Evolutionary conservation across 1,140 invertebrate genomes (phyloP).

Genomic region (Drosophila arizonae): DNA sequence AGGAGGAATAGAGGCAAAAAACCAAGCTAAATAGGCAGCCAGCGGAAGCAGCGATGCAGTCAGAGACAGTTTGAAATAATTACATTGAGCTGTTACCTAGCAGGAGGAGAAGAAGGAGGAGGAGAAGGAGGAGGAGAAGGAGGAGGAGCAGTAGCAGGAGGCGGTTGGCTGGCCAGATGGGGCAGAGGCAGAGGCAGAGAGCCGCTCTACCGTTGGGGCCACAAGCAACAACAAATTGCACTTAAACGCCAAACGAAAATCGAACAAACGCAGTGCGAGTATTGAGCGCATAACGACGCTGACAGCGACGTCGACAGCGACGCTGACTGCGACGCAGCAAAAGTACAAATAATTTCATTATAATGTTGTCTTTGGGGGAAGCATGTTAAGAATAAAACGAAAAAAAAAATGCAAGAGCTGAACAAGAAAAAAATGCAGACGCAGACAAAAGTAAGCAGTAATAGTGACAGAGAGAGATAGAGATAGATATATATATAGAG

Average conservation of each 20-base stretch:
- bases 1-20: slow-evolving; percentile 3
- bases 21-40: slow-evolving; percentile 41
- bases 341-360: slow-evolving; percentile 79
- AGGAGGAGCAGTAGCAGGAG: background rate
- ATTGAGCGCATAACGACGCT: slow-evolving; percentile 40
- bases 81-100: slow-evolving; percentile 52
- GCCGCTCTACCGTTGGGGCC: slow-evolving; percentile 33
- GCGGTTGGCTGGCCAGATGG: background rate
- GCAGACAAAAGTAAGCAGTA: slow-evolving; percentile 2
- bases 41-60: slow-evolving; percentile 57
- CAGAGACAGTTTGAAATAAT: slow-evolving; percentile 77
- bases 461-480: background rate
- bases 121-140: background rate
- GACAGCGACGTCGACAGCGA: slow-evolving; percentile 4
- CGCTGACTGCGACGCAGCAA: slow-evolving; percentile 38
- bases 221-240: slow-evolving; percentile 38
- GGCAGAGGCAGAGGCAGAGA: too few relatives aligned
- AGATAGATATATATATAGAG: slow-evolving; percentile 30
- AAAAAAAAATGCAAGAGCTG: slow-evolving; percentile 24
- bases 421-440: slow-evolving; percentile 25
- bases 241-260: slow-evolving; percentile 45
- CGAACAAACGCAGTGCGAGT: slow-evolving; percentile 50
- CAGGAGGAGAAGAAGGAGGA: too few relatives aligned
- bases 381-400: background rate
- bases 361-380: slow-evolving; percentile 49